A percentile compares a stretch with the other conserved stretches of the same genome.
phyloP scores from a whole-genome alignment of 2,113 vertebrate species.

The Colaptes auratus region DNA sequence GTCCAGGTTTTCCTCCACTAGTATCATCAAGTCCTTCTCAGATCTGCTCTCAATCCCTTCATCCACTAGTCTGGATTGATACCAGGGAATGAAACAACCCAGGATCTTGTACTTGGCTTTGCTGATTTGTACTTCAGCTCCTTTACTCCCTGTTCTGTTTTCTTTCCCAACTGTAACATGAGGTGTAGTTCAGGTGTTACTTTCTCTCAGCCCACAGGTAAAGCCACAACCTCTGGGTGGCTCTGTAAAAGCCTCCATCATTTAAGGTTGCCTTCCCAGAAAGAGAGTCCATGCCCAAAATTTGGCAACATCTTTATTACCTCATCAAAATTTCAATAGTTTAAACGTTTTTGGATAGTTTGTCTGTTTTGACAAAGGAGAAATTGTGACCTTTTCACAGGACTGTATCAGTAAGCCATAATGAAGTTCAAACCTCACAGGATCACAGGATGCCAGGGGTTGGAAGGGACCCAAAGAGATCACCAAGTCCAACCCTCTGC shows the following conservation, averaged over 20 bases:
- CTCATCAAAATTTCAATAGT: rapidly evolving
- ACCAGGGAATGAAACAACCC: not conserved
- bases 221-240: not conserved
- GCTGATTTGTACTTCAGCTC: not conserved
- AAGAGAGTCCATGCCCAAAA: rapidly evolving
- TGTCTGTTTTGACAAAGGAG: not conserved
- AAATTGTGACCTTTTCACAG: rapidly evolving
- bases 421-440: not conserved
- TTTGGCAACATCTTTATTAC: not conserved
- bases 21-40: not conserved
- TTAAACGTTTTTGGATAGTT: too few species aligned
- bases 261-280: not conserved
- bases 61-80: not conserved
- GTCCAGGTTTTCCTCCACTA: too few species aligned
- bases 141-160: not conserved
- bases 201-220: not conserved
- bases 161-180: not conserved
- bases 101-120: not conserved
- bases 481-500: too few species aligned
- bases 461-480: too few species aligned
- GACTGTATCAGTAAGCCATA: rapidly evolving
- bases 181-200: not conserved
- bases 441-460: too few species aligned
- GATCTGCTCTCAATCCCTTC: not conserved
- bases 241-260: not conserved